phyloP scores from a whole-genome alignment of 35 echinoderm and acorn worm genomes.

The Heliocidaris tuberculata region DNA sequence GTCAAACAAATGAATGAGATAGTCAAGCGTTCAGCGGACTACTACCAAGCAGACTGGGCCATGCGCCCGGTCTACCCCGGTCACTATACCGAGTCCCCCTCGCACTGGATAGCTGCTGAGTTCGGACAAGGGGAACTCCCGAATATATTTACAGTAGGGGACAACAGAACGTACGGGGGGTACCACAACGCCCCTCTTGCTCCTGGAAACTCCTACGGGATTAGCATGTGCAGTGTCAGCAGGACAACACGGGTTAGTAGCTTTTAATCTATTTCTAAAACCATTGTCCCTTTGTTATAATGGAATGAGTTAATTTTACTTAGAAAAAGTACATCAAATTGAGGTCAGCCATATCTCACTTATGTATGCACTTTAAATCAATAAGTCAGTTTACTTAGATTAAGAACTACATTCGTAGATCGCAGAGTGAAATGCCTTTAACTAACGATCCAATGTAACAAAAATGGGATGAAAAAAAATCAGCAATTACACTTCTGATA shows the following conservation, averaged over 20 bases:
- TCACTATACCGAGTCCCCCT: background rate
- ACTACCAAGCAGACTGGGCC: background rate
- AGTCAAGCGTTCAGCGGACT: slow-evolving; percentile 12
- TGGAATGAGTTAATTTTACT: background rate
- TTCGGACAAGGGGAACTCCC: slow-evolving; percentile 48
- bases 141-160: slow-evolving; percentile 18
- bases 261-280: background rate
- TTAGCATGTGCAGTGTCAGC: slow-evolving; percentile 51
- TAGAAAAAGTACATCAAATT: background rate
- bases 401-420: no score
- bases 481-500: no score
- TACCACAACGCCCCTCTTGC: slow-evolving; percentile 46
- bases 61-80: slow-evolving; percentile 16
- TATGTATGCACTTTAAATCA: background rate
- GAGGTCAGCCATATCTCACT: background rate
- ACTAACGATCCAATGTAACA: no score
- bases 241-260: background rate
- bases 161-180: slow-evolving; percentile 52
- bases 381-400: no score
- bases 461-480: no score
- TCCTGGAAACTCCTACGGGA: background rate
- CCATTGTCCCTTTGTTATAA: background rate
- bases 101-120: slow-evolving; percentile 47
- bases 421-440: no score
- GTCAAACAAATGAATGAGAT: slow-evolving; percentile 20